A percentile compares a stretch with the other conserved stretches of the same genome.
Evolutionary conservation across 2,888 invertebrate species (phyloP).

Genomic region (Diaprepes abbreviatus): DNA sequence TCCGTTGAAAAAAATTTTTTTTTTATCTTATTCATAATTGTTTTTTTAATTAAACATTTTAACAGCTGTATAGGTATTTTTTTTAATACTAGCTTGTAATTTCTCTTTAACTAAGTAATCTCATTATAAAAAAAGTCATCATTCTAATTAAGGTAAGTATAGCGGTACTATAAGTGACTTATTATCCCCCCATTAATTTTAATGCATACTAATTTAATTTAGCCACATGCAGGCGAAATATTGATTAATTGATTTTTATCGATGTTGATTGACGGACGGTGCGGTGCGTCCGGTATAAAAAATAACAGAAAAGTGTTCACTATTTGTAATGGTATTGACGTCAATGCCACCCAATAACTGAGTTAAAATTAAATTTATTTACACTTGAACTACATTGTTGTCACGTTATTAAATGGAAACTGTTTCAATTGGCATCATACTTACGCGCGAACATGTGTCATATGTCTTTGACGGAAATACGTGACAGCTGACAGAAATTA

Average conservation of each 20-base stretch:
- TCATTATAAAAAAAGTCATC: background rate
- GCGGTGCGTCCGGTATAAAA: background rate
- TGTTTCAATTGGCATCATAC: background rate
- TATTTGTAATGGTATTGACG: background rate
- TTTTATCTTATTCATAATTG: no score
- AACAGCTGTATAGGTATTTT: background rate
- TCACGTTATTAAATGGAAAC: background rate
- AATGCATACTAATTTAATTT: constrained; percentile 15
- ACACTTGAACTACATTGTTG: background rate
- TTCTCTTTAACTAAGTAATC: background rate
- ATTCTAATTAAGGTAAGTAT: constrained; percentile 2
- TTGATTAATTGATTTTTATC: constrained; percentile 31
- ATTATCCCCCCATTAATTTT: constrained; percentile 13
- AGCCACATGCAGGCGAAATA: constrained; percentile 20
- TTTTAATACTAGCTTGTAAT: background rate
- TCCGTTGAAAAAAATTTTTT: no score
- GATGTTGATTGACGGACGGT: constrained; percentile 5
- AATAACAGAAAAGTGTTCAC: constrained; percentile 4
- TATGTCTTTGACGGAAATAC: constrained; percentile 5
- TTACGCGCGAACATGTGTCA: background rate
- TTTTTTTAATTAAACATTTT: no score
- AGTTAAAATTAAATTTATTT: constrained; percentile 1
- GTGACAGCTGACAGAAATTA: background rate
- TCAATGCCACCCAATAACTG: background rate
- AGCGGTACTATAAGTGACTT: constrained; percentile 23